Percentiles rank a stretch among this genome's conserved stretches.
phyloP scores from a whole-genome alignment of 2,113 vertebrate species.

The Turdus rufiventris region DNA sequence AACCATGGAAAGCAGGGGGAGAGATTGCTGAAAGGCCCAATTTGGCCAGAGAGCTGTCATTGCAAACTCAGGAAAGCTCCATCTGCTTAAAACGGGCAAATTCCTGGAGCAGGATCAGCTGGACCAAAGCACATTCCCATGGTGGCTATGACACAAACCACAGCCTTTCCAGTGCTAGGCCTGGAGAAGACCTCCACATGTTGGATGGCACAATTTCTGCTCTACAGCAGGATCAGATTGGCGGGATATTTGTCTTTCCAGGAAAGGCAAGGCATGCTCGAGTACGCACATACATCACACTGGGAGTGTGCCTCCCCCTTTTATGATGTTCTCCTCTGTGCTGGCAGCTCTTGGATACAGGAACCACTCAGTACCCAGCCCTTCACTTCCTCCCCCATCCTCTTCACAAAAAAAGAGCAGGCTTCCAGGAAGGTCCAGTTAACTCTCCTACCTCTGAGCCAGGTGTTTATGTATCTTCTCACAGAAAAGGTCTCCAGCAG shows the following conservation, averaged over 20 bases:
- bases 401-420: neutral
- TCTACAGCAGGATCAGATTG: neutral
- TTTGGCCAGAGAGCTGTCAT: fast-evolving
- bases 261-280: neutral
- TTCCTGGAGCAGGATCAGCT: neutral
- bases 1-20: neutral
- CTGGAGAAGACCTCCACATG: neutral
- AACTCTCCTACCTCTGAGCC: neutral
- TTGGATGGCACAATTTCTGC: neutral
- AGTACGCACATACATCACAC: neutral
- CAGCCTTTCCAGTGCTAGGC: neutral
- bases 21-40: neutral
- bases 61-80: neutral
- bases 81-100: neutral
- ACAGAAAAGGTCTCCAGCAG: neutral
- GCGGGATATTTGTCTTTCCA: neutral
- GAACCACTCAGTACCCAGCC: neutral
- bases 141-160: fast-evolving
- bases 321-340: neutral
- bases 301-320: neutral
- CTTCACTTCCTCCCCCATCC: neutral
- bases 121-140: neutral
- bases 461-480: neutral
- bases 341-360: neutral
- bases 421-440: neutral